These are phyloP conservation scores for Lepidurus arcticus DNA, from an alignment of 1,140 invertebrate genomes.

Conservation along the genomic window DNA sequence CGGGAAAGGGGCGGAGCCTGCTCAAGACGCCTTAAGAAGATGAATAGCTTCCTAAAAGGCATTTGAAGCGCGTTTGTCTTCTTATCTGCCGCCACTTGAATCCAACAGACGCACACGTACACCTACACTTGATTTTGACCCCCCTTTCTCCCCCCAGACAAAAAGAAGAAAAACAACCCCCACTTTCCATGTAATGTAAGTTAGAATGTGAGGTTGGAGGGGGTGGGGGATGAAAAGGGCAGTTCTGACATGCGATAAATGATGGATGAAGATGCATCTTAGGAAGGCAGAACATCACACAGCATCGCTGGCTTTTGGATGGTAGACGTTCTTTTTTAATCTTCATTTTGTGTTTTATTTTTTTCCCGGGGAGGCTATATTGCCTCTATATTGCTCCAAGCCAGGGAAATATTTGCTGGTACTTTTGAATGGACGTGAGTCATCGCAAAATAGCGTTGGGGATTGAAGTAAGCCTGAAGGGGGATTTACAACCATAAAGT, in stretches of 20 bases:
- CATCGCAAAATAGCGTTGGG: background rate
- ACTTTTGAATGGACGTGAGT: conserved; percentile 3
- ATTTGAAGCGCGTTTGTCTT: background rate
- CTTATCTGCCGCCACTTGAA: conserved; percentile 4
- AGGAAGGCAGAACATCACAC: background rate
- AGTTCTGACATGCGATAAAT: background rate
- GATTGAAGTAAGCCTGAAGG: background rate
- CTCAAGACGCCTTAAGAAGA: background rate
- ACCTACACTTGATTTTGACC: background rate
- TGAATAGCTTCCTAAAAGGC: background rate
- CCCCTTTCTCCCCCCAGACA: background rate
- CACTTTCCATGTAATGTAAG: background rate
- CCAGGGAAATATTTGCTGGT: background rate
- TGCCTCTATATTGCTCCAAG: background rate
- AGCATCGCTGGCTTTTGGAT: background rate
- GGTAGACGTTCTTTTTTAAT: background rate
- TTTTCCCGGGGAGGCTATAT: background rate
- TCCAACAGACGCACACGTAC: conserved; percentile 7
- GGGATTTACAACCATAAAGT: background rate
- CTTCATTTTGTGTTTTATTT: background rate
- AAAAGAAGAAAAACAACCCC: background rate
- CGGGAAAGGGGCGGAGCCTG: background rate
- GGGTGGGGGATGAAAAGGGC: background rate
- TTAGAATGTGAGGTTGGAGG: background rate
- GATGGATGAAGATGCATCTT: conserved; percentile 6